Percentiles rank a stretch among this genome's conserved stretches.
Conservation (phyloP, 1,140 invertebrate genomes). For the Rhagoletis pomonella region DNA sequence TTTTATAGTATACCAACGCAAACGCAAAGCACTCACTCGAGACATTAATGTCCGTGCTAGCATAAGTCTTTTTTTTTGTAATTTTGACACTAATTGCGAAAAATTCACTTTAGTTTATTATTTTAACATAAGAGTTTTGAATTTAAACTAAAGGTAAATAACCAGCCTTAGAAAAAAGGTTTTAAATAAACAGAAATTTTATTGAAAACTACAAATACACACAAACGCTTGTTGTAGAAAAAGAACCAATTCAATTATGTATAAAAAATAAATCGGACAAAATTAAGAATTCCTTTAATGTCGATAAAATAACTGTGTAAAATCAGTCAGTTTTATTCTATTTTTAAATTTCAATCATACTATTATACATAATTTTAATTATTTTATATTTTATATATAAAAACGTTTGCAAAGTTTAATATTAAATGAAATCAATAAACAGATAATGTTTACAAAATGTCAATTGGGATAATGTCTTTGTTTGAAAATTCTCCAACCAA, state of each 20-base stretch:
- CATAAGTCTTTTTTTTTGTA: neutral
- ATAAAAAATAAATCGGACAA: neutral
- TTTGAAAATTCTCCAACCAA: too few relatives aligned
- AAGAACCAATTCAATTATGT: neutral
- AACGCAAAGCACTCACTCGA: slow-evolving; percentile 11
- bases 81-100: neutral
- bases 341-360: slow-evolving; percentile 22
- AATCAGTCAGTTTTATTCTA: slow-evolving; percentile 34
- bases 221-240: neutral
- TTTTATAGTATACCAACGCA: neutral
- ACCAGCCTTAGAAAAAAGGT: neutral
- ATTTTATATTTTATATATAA: slow-evolving; percentile 41
- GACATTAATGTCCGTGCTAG: neutral
- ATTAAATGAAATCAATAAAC: slow-evolving; percentile 33
- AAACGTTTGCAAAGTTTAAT: slow-evolving; percentile 15
- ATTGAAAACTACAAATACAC: neutral
- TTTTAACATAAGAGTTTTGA: too few relatives aligned
- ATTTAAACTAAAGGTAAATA: too few relatives aligned
- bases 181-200: neutral
- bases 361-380: slow-evolving; percentile 38
- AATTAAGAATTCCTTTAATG: neutral
- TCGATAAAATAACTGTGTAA: neutral
- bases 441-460: neutral
- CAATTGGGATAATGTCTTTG: slow-evolving; percentile 15
- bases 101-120: neutral